Percentiles rank a stretch among this genome's conserved stretches.
These are phyloP conservation scores for Coendou prehensilis DNA, from an alignment of 2,797 vertebrate genomes.

Conservation along the genomic window DNA sequence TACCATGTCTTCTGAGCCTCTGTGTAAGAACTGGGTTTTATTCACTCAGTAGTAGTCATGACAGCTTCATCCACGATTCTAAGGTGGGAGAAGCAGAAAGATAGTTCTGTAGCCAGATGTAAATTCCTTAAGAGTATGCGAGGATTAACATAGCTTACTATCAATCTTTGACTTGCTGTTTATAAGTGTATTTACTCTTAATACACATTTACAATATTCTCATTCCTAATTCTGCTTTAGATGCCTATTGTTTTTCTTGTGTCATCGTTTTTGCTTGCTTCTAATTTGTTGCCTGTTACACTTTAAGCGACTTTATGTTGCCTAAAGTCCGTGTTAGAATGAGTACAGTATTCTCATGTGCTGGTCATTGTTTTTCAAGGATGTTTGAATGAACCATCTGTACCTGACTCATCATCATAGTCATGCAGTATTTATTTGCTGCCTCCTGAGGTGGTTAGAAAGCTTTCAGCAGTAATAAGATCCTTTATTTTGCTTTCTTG, in stretches of 20 bases:
- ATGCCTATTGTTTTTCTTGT: not conserved
- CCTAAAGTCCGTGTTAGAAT: slow-evolving; percentile 28
- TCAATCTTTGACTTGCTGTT: not conserved
- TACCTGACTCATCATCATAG: not conserved
- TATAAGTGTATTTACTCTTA: not conserved
- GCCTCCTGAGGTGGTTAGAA: not conserved
- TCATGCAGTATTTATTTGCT: not conserved
- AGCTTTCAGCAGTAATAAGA: slow-evolving; percentile 4
- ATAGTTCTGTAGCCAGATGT: not conserved
- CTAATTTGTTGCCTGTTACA: not conserved
- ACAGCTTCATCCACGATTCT: not conserved
- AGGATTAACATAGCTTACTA: not conserved
- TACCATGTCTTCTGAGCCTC: not conserved
- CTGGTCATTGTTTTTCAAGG: not conserved
- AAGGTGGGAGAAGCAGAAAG: not conserved
- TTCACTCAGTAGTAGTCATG: not conserved
- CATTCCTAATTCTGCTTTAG: slow-evolving; percentile 15
- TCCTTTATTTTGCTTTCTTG: slow-evolving; percentile 28
- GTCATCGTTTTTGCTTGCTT: slow-evolving; percentile 50
- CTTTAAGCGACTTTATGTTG: slow-evolving; percentile 53
- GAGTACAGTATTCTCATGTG: not conserved
- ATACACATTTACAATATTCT: not conserved
- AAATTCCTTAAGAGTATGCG: slow-evolving; percentile 24
- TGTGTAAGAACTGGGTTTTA: slow-evolving; percentile 20
- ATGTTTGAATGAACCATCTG: not conserved